These are phyloP conservation scores for Molanna angustata DNA, from an alignment of 2,888 invertebrate genomes.

Conservation along the genomic window DNA sequence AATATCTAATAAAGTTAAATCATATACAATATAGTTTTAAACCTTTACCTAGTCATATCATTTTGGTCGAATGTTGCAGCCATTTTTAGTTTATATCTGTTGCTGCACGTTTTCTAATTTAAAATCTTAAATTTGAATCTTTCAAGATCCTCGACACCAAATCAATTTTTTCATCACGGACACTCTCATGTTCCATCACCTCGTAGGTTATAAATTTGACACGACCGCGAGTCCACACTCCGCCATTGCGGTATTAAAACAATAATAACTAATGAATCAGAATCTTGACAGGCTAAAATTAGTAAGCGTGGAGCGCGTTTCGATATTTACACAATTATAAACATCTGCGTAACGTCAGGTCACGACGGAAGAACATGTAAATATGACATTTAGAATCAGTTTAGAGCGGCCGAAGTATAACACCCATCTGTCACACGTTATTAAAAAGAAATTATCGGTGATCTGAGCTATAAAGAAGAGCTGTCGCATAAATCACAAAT, in stretches of 20 bases:
- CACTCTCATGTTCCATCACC: constrained; percentile 2
- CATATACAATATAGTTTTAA: too few relatives aligned
- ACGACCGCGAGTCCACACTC: constrained; percentile 3
- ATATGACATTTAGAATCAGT: constrained; percentile 23
- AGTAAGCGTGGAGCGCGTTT: constrained; percentile 8
- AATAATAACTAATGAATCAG: too few relatives aligned
- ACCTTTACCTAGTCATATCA: constrained; percentile 67
- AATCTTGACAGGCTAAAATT: constrained; percentile 14
- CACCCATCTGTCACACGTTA: constrained; percentile 25
- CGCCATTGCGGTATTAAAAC: constrained; percentile 9
- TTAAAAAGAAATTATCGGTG: too few relatives aligned
- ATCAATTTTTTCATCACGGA: too few relatives aligned
- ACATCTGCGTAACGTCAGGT: constrained; percentile 25
- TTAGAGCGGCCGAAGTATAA: constrained; percentile 16
- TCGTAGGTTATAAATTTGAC: constrained; percentile 21
- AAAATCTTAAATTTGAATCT: too few relatives aligned
- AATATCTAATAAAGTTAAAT: too few relatives aligned
- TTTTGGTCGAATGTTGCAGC: constrained; percentile 68
- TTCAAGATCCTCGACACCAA: too few relatives aligned
- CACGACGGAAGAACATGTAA: constrained; percentile 12
- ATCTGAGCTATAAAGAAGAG: too few relatives aligned
- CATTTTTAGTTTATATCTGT: constrained; percentile 41
- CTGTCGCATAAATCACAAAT: background rate
- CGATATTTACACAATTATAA: constrained; percentile 25
- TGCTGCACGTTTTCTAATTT: constrained; percentile 7